Evolutionary conservation across 2,113 vertebrate genomes (phyloP).

Genomic region (Balaenoptera acutorostrata): DNA sequence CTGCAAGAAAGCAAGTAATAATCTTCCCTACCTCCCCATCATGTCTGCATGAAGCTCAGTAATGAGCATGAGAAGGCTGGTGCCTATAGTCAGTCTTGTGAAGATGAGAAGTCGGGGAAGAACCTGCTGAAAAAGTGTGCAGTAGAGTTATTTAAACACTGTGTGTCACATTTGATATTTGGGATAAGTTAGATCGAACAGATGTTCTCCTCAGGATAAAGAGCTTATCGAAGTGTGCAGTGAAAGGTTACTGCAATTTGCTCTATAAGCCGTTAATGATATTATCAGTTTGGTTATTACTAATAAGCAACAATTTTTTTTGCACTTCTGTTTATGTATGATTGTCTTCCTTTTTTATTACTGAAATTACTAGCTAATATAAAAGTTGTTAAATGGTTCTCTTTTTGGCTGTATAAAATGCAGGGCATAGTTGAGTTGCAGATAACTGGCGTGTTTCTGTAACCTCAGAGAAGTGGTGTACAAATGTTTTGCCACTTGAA

Average conservation of each 20-base stretch:
- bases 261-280: background rate
- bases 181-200: background rate
- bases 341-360: background rate
- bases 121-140: background rate
- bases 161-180: background rate
- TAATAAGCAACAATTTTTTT: background rate
- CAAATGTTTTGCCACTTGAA: too few relatives aligned
- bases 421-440: background rate
- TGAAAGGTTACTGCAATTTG: background rate
- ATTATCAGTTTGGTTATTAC: background rate
- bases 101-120: background rate
- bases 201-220: background rate
- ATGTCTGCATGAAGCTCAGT: background rate
- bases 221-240: background rate
- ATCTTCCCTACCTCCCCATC: background rate
- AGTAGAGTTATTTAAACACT: background rate
- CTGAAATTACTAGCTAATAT: background rate
- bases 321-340: background rate
- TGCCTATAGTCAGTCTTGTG: background rate
- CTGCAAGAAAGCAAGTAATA: background rate
- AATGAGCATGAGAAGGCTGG: background rate
- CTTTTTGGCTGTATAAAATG: background rate
- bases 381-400: background rate
- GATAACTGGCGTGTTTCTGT: rapidly evolving
- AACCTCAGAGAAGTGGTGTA: background rate